These are phyloP conservation scores for Drosophila setifemur DNA, from an alignment of 1,140 invertebrate genomes.

Conservation along the genomic window DNA sequence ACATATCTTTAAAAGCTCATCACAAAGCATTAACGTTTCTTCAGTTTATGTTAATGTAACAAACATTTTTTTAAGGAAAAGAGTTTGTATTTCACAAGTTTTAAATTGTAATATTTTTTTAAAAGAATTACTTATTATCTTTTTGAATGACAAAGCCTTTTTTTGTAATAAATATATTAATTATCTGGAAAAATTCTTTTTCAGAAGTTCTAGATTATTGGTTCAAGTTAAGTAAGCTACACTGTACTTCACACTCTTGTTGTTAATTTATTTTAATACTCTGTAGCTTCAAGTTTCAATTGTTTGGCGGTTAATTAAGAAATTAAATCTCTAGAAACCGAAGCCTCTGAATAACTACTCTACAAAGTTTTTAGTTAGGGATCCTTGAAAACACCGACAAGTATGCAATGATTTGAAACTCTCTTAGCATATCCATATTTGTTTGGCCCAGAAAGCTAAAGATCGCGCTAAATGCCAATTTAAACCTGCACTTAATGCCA, in stretches of 20 bases:
- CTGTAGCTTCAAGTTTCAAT: not conserved
- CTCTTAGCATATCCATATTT: conserved; percentile 7
- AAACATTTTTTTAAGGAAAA: not conserved
- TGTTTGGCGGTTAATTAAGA: not conserved
- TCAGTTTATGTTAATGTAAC: not conserved
- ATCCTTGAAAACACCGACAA: conserved; percentile 5
- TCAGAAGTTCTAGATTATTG: no score
- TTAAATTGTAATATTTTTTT: no score
- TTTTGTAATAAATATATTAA: no score
- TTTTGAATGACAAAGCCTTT: no score
- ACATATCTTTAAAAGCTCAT: no score
- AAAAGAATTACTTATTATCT: not conserved
- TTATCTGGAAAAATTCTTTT: no score
- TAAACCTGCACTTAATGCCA: conserved; percentile 33
- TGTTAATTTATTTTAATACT: not conserved
- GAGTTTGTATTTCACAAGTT: no score
- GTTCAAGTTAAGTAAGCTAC: not conserved
- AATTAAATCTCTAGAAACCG: not conserved
- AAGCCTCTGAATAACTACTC: not conserved
- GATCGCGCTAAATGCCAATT: conserved; percentile 50
- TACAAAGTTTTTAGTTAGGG: no score
- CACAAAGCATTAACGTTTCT: conserved; percentile 1
- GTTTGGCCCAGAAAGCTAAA: conserved; percentile 9
- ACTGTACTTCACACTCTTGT: conserved; percentile 9
- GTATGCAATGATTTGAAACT: conserved; percentile 31